Base-by-base conservation (phyloP, 2,888 invertebrate genomes). In the Caenorhabditis angaria region DNA sequence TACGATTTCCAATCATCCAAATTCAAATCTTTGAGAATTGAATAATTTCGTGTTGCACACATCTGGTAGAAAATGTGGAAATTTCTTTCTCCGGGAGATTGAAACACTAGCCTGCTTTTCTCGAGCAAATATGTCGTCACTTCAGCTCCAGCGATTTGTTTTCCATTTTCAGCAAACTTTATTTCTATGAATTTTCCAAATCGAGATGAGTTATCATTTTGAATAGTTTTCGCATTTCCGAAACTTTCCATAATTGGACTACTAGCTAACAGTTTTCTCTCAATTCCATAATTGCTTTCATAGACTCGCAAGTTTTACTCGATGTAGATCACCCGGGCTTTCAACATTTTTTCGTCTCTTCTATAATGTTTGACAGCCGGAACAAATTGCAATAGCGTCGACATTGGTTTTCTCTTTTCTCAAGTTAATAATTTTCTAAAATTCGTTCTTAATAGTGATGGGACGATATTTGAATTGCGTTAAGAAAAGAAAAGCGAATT, bases 161-260 rank as follows among this genome's bases (percentile, higher is more conserved):
- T 28, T 14, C 69, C 93, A 3, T 74, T 61, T 27, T 82, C 81
- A 47, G 77, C 87, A 82, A 90, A 90, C 73, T 88, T 88, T 72
- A 90, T 88, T 82, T 90, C 88, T 54, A 90, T 89, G 82, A 89
- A 90, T 53, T 84, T 84, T 22, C 84, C 97, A 90, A 99, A 99
- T 18, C 97, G 91, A 0, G 95, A 96, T 58, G 95, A 96, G 89
- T 99, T 99, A 89, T 99, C 97, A 89, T 99, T 99, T 54, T 80
- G 73, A 0, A 95, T 95, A 0, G 97, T 97, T 90, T 97, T 97
- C 0, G 97, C 97, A 90, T 99, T 99, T 47, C 97, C 97, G 82
- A 97, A 94, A 0, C 97, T 95, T 91, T 99, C 97, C 96, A 97
- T 96, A 60, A 99, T 95, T 29, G 97, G 97, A 88, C 95, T 96